A percentile compares a stretch with the other conserved stretches of the same genome.
phyloP scores from a whole-genome alignment of 2,113 vertebrate genomes.

The Prunella fulvescens region DNA sequence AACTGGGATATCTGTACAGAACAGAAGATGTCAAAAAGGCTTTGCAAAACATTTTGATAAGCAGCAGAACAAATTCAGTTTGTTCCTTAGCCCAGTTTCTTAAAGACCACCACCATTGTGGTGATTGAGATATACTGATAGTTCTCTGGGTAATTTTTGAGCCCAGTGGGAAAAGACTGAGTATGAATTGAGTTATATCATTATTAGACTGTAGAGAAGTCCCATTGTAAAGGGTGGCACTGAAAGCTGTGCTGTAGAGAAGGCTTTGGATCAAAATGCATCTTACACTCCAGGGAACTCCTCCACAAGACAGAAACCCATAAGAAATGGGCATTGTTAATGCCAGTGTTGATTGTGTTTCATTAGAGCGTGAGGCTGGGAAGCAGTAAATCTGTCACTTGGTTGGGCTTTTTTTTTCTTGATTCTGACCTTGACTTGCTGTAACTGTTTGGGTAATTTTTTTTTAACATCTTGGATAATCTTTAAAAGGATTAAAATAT shows the following conservation, averaged over 20 bases:
- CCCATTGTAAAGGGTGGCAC: background rate
- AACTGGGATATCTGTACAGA: background rate
- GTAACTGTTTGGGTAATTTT: background rate
- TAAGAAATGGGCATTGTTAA: background rate
- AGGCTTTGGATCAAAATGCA: background rate
- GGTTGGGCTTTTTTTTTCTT: background rate
- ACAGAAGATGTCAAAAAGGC: background rate
- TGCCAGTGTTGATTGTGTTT: slow-evolving; percentile 27
- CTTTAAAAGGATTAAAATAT: background rate
- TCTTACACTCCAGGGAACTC: background rate
- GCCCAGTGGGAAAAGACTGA: background rate
- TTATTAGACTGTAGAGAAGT: background rate
- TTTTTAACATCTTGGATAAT: background rate
- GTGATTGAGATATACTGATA: background rate
- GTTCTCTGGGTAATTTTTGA: background rate
- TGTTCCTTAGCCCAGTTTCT: background rate
- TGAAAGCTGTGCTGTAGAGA: background rate
- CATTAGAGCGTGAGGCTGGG: slow-evolving; percentile 18
- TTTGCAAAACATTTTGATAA: background rate
- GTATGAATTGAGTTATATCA: background rate
- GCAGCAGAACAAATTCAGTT: background rate
- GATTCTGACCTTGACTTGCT: background rate
- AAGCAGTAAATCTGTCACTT: background rate
- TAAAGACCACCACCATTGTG: background rate
- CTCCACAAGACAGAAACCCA: background rate